Percentiles rank a stretch among this genome's conserved stretches.
These are phyloP conservation scores for Denticeps clupeoides DNA, from an alignment of 2,797 vertebrate species.

Conservation along the genomic window DNA sequence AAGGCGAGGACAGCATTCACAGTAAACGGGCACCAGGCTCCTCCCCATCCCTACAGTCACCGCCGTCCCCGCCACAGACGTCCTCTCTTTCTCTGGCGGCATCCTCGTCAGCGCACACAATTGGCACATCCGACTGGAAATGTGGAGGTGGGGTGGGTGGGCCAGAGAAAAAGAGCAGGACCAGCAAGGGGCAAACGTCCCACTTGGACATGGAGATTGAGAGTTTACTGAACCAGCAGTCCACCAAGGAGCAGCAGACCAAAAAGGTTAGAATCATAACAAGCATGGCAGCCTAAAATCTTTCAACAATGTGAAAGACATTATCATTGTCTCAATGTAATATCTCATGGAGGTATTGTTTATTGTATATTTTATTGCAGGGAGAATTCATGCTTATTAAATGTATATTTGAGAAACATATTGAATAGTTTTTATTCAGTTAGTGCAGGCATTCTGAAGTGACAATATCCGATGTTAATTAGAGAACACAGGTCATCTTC, in stretches of 20 bases:
- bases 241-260: slow-evolving; percentile 88
- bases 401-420: no score
- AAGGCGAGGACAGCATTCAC: slow-evolving; percentile 55
- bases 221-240: slow-evolving; percentile 83
- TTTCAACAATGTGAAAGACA: no score
- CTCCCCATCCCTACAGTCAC: slow-evolving; percentile 42
- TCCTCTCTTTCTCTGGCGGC: slow-evolving; percentile 49
- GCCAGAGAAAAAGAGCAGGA: slow-evolving; percentile 68
- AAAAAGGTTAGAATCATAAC: slow-evolving; percentile 66
- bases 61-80: slow-evolving; percentile 42
- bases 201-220: slow-evolving; percentile 88
- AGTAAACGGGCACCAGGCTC: slow-evolving; percentile 46
- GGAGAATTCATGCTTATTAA: neutral
- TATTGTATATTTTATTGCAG: neutral
- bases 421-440: no score
- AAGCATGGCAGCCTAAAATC: no score
- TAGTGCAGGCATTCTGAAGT: no score
- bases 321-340: no score
- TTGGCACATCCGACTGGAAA: slow-evolving; percentile 42
- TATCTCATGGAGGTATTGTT: no score
- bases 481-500: no score
- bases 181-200: slow-evolving; percentile 63
- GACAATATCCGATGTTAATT: no score
- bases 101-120: slow-evolving; percentile 41
- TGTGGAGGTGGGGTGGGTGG: slow-evolving; percentile 39